These are phyloP conservation scores for Eriosoma lanigerum DNA, from an alignment of 1,140 invertebrate species.

Conservation along the genomic window DNA sequence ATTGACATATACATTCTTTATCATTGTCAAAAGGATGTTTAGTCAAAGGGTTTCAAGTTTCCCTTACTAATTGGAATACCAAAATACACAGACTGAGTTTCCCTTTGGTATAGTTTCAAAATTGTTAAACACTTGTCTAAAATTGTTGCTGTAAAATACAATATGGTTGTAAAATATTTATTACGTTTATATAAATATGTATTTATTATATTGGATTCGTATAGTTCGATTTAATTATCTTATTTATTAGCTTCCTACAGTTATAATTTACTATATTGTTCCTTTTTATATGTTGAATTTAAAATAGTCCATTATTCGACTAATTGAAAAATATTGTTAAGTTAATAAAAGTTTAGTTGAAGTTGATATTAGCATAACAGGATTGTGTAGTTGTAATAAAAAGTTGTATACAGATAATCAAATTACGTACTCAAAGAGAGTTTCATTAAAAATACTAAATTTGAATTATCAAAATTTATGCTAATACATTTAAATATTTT, in stretches of 20 bases:
- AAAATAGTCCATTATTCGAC: too few species aligned
- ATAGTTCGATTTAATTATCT: too few species aligned
- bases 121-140: background rate
- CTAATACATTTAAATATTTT: background rate
- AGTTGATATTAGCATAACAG: background rate
- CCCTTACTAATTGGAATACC: slow-evolving; percentile 2
- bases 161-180: too few species aligned
- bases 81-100: background rate
- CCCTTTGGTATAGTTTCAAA: background rate
- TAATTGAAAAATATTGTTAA: background rate
- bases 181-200: too few species aligned
- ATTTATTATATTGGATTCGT: too few species aligned
- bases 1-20: background rate
- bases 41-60: slow-evolving; percentile 17
- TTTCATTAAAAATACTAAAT: background rate
- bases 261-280: too few species aligned
- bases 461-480: background rate
- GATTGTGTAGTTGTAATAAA: too few species aligned
- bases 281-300: too few species aligned
- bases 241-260: too few species aligned
- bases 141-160: background rate
- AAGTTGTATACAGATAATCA: background rate
- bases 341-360: background rate
- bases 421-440: background rate
- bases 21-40: background rate